Evolutionary conservation across 1,140 invertebrate genomes (phyloP).

Genomic region (Drosophila pallidifrons): DNA sequence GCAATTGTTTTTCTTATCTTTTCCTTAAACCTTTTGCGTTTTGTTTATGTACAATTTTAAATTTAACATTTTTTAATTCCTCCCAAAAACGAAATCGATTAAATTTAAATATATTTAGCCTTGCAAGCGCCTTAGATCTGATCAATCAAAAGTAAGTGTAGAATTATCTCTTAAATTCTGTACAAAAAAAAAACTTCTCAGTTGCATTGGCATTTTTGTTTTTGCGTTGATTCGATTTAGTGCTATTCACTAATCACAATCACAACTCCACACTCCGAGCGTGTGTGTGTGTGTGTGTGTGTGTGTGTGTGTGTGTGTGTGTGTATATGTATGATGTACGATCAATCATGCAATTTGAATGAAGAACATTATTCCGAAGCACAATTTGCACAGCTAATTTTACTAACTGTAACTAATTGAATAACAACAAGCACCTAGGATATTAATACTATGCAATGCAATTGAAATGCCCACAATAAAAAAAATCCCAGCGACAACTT

Average conservation of each 20-base stretch:
- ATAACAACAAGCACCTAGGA: background rate
- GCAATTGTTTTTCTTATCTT: conserved; percentile 33
- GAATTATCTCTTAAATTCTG: conserved; percentile 19
- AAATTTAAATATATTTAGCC: conserved; percentile 68
- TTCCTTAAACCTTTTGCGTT: conserved; percentile 31
- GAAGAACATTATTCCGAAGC: background rate
- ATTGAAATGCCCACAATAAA: background rate
- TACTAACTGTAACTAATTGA: background rate
- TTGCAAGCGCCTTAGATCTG: conserved; percentile 74
- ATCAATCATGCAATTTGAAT: conserved; percentile 8
- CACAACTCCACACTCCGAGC: conserved; percentile 3
- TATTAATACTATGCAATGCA: background rate
- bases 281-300: conserved; percentile 1
- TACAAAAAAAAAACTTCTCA: conserved; percentile 17
- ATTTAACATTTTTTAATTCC: conserved; percentile 35
- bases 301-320: background rate
- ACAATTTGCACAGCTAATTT: conserved; percentile 11
- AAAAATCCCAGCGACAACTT: background rate
- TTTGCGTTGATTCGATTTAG: background rate
- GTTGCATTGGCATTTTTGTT: conserved; percentile 4
- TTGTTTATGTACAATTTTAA: conserved; percentile 34
- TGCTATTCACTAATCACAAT: conserved; percentile 11
- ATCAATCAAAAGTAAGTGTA: conserved; percentile 76
- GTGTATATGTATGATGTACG: background rate
- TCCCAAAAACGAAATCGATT: conserved; percentile 33